A percentile compares a stretch with the other conserved stretches of the same genome.
Conservation (phyloP, 2,797 vertebrate genomes). For the Takifugu ocellatus region DNA sequence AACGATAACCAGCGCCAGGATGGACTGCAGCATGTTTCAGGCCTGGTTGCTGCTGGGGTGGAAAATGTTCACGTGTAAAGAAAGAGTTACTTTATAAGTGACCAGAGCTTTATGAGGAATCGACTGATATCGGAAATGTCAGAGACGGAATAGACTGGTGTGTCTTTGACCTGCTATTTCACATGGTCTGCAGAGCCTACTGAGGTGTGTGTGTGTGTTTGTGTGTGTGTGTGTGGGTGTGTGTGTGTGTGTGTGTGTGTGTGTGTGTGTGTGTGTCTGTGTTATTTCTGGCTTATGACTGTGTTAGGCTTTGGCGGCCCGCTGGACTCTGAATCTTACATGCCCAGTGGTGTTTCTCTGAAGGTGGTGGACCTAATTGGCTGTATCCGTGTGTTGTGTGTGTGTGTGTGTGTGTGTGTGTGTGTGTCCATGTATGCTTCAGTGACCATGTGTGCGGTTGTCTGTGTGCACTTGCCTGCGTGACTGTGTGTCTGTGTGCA, state of each 20-base stretch:
- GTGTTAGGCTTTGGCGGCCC: conserved; percentile 70
- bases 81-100: conserved; percentile 59
- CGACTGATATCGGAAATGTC: conserved; percentile 74
- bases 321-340: conserved; percentile 67
- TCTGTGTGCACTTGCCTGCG: conserved; percentile 1
- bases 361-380: conserved; percentile 73
- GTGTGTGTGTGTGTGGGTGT: conserved; percentile 37
- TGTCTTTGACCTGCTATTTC: conserved; percentile 68
- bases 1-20: conserved; percentile 35
- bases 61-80: conserved; percentile 62
- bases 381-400: conserved; percentile 48
- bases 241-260: conserved; percentile 9
- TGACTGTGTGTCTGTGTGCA: neutral
- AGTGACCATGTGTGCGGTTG: neutral
- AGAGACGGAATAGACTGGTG: conserved; percentile 69
- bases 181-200: conserved; percentile 64
- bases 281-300: conserved; percentile 72
- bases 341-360: conserved; percentile 74
- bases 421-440: conserved; percentile 1
- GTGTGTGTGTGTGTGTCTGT: conserved; percentile 39
- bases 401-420: conserved; percentile 16
- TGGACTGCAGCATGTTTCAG: conserved; percentile 19
- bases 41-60: conserved; percentile 27
- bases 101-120: conserved; percentile 66
- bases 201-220: conserved; percentile 51